These are phyloP conservation scores for Panurus biarmicus DNA, from an alignment of 2,113 vertebrate genomes.

Conservation along the genomic window DNA sequence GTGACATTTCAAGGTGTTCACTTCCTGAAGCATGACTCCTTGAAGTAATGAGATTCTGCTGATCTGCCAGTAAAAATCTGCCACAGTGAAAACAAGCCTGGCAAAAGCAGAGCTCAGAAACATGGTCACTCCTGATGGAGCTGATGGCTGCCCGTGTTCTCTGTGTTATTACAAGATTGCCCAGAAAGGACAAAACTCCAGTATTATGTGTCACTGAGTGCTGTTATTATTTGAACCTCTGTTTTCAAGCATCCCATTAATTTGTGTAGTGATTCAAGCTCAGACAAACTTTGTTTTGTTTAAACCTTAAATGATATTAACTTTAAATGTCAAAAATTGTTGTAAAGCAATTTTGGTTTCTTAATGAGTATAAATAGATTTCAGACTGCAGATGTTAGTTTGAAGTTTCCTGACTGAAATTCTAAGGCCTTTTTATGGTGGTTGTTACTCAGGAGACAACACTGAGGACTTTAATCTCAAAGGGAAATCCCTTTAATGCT, in stretches of 20 bases:
- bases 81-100: neutral
- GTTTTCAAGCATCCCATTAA: neutral
- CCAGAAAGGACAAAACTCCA: neutral
- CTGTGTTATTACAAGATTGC: neutral
- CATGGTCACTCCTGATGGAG: neutral
- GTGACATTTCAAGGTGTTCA: constrained; percentile 34
- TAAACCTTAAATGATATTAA: neutral
- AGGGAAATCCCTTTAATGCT: neutral
- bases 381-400: neutral
- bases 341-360: neutral
- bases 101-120: neutral
- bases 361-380: neutral
- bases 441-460: neutral
- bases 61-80: constrained; percentile 27
- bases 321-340: neutral
- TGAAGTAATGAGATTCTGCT: constrained; percentile 28
- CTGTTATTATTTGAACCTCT: neutral
- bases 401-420: neutral
- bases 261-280: neutral
- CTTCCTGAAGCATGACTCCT: constrained; percentile 2
- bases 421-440: neutral
- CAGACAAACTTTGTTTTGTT: neutral
- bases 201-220: neutral
- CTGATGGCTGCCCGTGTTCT: neutral
- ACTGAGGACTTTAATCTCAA: neutral